phyloP scores from a whole-genome alignment of 2,113 vertebrate genomes.

The Trichechus manatus region DNA sequence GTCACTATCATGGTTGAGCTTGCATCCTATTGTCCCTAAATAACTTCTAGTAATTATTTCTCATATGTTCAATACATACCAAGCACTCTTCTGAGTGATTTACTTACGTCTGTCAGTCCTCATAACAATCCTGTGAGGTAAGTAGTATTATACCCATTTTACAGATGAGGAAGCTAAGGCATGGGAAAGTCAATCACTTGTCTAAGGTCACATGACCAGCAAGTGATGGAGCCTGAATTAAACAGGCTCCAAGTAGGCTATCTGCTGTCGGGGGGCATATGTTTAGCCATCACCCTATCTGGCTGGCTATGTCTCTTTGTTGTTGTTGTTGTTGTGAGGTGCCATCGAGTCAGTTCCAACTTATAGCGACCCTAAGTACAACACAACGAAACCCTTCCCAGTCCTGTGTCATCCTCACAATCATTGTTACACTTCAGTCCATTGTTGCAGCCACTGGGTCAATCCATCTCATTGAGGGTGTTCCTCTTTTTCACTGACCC shows the following conservation, averaged over 20 bases:
- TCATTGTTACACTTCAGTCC: too few species aligned
- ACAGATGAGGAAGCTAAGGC: not conserved
- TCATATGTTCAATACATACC: accelerated
- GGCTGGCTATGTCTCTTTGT: not conserved
- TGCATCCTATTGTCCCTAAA: accelerated
- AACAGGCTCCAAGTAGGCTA: not conserved
- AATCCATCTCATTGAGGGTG: too few species aligned
- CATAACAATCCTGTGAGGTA: not conserved
- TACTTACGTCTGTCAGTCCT: not conserved
- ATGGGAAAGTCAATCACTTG: not conserved
- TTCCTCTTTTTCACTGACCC: too few species aligned
- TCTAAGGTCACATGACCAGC: not conserved
- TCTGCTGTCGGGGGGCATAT: not conserved
- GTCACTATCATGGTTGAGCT: not conserved
- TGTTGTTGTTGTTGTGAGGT: too few species aligned
- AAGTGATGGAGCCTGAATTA: not conserved
- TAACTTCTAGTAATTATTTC: not conserved
- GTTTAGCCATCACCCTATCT: not conserved
- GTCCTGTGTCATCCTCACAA: too few species aligned
- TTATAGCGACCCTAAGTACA: too few species aligned
- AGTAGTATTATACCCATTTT: not conserved
- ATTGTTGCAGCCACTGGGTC: too few species aligned
- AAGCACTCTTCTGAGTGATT: not conserved
- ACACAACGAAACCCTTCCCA: too few species aligned
- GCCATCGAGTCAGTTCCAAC: too few species aligned